Percentiles rank a stretch among this genome's conserved stretches.
Evolutionary conservation across 2,797 vertebrate genomes (phyloP).

Genomic region (Sciaenops ocellatus): DNA sequence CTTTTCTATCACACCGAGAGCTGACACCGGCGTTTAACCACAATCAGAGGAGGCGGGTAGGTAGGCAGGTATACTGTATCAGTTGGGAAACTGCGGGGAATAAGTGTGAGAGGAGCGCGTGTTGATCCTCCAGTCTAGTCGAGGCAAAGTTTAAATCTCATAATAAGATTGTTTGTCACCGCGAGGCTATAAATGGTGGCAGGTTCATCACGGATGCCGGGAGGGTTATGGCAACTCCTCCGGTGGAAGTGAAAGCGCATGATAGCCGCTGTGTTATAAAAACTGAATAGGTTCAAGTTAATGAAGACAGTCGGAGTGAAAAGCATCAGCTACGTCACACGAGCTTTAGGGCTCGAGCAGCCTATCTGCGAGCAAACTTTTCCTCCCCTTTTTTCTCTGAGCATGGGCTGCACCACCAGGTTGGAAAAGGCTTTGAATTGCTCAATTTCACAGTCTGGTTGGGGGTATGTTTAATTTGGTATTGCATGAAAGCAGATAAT

Average conservation of each 20-base stretch:
- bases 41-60: constrained; percentile 64
- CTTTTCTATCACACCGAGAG: constrained; percentile 72
- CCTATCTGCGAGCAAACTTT: constrained; percentile 56
- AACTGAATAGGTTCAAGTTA: constrained; percentile 42
- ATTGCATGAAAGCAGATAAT: constrained; percentile 47
- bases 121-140: constrained; percentile 81
- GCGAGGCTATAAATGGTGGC: constrained; percentile 85
- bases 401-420: constrained; percentile 39
- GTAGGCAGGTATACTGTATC: constrained; percentile 45
- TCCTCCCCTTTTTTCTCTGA: background rate
- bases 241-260: constrained; percentile 37
- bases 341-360: constrained; percentile 37
- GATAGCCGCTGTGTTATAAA: constrained; percentile 5
- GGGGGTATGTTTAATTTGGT: constrained; percentile 63
- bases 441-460: constrained; percentile 67
- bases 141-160: constrained; percentile 86
- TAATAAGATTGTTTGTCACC: constrained; percentile 87
- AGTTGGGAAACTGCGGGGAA: constrained; percentile 61
- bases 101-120: constrained; percentile 67
- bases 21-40: constrained; percentile 81
- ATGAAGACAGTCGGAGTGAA: constrained; percentile 35
- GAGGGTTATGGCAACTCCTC: constrained; percentile 72
- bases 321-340: constrained; percentile 52
- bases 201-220: constrained; percentile 71
- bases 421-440: constrained; percentile 47